A percentile compares a stretch with the other conserved stretches of the same genome.
These are phyloP conservation scores for Lasioglossum albipes DNA, from an alignment of 1,140 invertebrate genomes.

Conservation along the genomic window DNA sequence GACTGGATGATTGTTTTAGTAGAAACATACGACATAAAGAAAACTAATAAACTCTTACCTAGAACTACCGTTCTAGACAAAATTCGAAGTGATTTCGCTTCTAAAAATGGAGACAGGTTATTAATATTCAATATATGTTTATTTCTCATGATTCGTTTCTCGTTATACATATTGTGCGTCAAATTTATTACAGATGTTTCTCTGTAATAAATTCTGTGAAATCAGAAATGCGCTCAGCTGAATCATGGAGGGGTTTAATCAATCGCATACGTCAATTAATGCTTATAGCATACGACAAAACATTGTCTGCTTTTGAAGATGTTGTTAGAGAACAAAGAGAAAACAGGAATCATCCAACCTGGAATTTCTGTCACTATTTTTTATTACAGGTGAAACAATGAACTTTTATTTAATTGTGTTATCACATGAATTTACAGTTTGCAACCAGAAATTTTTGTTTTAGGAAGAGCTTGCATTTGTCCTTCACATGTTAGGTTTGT, in stretches of 20 bases:
- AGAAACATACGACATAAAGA: conserved; percentile 94
- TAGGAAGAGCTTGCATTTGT: conserved; percentile 97
- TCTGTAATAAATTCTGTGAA: conserved; percentile 94
- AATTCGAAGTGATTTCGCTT: conserved; percentile 95
- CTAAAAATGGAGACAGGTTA: conserved; percentile 91
- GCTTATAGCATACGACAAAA: conserved; percentile 92
- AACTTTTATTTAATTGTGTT: background rate
- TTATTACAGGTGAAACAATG: conserved; percentile 86
- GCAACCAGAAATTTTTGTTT: conserved; percentile 60
- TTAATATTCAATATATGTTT: conserved; percentile 9
- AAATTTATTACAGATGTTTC: conserved; percentile 86
- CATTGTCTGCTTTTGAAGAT: conserved; percentile 93
- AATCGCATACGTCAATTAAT: conserved; percentile 90
- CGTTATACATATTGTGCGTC: conserved; percentile 13
- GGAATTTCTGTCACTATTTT: conserved; percentile 98
- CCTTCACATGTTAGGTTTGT: conserved; percentile 94
- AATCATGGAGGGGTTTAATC: conserved; percentile 93
- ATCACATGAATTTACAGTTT: background rate
- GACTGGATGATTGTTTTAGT: conserved; percentile 98
- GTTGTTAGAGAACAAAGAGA: conserved; percentile 94
- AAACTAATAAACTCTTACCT: conserved; percentile 94
- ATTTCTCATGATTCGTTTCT: background rate
- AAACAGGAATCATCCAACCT: conserved; percentile 92
- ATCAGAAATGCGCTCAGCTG: conserved; percentile 91
- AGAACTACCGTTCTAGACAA: conserved; percentile 96